These are phyloP conservation scores for Sepiola atlantica DNA, from an alignment of 2,888 invertebrate species.

Conservation along the genomic window DNA sequence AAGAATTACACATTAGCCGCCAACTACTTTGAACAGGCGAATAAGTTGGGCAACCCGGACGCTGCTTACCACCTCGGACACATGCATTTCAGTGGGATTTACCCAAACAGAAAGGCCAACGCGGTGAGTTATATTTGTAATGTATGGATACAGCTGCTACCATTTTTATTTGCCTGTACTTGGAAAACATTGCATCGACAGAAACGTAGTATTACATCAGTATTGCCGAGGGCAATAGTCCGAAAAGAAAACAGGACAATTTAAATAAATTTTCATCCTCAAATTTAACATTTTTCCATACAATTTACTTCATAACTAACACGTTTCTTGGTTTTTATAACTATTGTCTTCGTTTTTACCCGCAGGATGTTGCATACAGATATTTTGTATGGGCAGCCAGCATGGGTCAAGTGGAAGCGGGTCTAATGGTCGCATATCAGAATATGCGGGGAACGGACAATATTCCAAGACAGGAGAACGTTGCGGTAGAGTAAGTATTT, in stretches of 20 bases:
- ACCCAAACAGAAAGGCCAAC: constrained; percentile 61
- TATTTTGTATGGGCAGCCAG: constrained; percentile 66
- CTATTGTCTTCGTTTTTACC: not conserved
- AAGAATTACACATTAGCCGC: constrained; percentile 67
- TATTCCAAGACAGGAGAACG: constrained; percentile 55
- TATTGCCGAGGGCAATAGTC: no score
- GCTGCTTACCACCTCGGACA: constrained; percentile 71
- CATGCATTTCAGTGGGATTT: constrained; percentile 65
- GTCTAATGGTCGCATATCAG: constrained; percentile 64
- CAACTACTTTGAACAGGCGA: constrained; percentile 63
- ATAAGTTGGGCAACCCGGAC: constrained; percentile 64
- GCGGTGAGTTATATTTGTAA: constrained; percentile 59
- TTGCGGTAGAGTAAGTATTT: constrained; percentile 66
- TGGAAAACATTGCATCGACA: no score
- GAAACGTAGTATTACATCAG: no score
- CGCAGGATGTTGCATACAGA: constrained; percentile 66
- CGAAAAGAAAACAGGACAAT: no score
- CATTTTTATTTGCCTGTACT: no score
- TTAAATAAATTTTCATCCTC: no score
- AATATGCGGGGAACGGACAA: constrained; percentile 66
- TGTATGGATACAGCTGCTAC: no score
- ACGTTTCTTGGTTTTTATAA: not conserved
- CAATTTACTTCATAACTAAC: no score
- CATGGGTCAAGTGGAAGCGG: constrained; percentile 68
- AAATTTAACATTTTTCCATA: no score